Base-by-base conservation (phyloP, 1,140 invertebrate species). In the Dufourea novaeangliae region DNA sequence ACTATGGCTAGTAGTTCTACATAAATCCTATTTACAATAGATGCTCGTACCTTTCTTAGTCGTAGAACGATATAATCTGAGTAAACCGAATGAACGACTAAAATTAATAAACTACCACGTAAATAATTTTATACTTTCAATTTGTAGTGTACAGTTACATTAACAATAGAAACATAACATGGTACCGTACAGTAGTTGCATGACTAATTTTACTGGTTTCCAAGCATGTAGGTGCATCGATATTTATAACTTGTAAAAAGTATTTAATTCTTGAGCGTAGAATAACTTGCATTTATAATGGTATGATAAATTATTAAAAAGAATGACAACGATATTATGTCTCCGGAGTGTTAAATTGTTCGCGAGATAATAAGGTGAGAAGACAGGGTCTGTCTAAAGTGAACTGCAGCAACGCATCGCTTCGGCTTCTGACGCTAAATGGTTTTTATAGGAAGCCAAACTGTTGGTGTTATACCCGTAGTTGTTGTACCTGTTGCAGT, bases 401-500 rank as follows among this genome's bases (percentile, higher is more conserved):
- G n/a, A 22, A n/a, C 12, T 50, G 12, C 32, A 71, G 44, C 56
- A 34, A 34, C n/a, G 12, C 12, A 20, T 27, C n/a, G 57, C 70
- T 63, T 63, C 41, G n/a, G 70, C 57, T 72, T 72, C 22, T 72
- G 46, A 72, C 17, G n/a, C 20, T n/a, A 20, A 29, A 8, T 52
- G 6, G 22, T 34, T 62, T 77, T 77, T 54, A 5, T 61, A 77
- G 75, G 75, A 29, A 39, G 34, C 20, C 39, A 29, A 59, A 41
- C 20, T 37, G 8, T 34, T 56, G 62, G 27, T 7, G 34, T 37
- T 56, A 44, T 62, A 50, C 66, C 67, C 0, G 25, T 77, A 25
- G 25, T 72, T 63, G 29, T 78, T 52, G 12, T 78, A 78, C 61
- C 69, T 6, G n/a, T 72, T 46, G 27, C 67, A 62, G 68, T 29